Evolutionary conservation across 2,888 invertebrate genomes (phyloP).

Genomic region (Drosophila recens): DNA sequence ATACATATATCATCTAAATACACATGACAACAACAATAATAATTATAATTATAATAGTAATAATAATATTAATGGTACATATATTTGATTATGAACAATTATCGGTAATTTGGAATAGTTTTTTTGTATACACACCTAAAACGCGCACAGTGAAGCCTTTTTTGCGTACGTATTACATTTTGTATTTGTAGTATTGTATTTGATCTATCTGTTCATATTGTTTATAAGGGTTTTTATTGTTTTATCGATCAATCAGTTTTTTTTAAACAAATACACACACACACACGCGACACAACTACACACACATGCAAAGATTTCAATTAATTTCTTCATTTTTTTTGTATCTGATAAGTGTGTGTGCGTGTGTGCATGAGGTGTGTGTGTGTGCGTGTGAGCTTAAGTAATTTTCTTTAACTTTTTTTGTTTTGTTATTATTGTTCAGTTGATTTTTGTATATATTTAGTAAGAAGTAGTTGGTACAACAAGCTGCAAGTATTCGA

Average conservation of each 20-base stretch:
- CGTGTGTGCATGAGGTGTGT: constrained; percentile 17
- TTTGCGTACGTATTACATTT: constrained; percentile 42
- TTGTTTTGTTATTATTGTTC: constrained; percentile 39
- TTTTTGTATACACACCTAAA: constrained; percentile 74
- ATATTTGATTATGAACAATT: constrained; percentile 33
- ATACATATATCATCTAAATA: constrained; percentile 48
- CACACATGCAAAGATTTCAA: constrained; percentile 7
- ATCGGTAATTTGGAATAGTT: constrained; percentile 56
- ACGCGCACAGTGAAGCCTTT: constrained; percentile 72
- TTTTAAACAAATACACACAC: constrained; percentile 19
- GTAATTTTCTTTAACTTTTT: constrained; percentile 44
- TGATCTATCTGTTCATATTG: constrained; percentile 39
- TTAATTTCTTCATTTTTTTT: neutral
- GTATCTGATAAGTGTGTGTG: constrained; percentile 7
- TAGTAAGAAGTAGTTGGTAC: constrained; percentile 80
- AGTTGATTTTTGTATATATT: constrained; percentile 61
- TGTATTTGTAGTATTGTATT: constrained; percentile 50
- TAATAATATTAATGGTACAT: constrained; percentile 19
- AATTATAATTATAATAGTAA: constrained; percentile 6
- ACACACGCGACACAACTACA: constrained; percentile 13
- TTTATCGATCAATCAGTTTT: constrained; percentile 38
- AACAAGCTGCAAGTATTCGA: constrained; percentile 80
- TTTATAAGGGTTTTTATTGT: constrained; percentile 50
- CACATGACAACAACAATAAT: constrained; percentile 41
- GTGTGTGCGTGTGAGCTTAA: constrained; percentile 16